Conservation (phyloP, 2,797 vertebrate species). For the Onychomys arenicola region DNA sequence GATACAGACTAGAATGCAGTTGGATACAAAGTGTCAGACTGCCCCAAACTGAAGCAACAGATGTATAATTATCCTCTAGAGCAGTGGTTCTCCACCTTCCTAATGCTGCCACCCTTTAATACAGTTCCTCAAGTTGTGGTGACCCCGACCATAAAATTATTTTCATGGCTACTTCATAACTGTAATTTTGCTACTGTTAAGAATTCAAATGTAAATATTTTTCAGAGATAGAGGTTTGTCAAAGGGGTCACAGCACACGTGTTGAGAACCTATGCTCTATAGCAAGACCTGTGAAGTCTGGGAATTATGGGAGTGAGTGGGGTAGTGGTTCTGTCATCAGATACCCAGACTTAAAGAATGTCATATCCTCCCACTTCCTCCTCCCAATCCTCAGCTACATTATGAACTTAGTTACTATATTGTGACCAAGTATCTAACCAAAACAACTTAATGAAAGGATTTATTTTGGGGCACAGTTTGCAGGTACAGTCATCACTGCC, state of each 20-base stretch:
- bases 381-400: background rate
- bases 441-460: background rate
- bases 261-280: background rate
- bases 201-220: background rate
- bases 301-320: background rate
- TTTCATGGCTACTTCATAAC: background rate
- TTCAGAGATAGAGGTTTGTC: background rate
- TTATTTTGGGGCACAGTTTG: background rate
- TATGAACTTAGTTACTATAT: background rate
- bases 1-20: background rate
- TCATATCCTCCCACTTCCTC: background rate
- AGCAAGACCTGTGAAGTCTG: background rate
- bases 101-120: background rate
- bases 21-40: background rate
- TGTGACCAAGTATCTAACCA: background rate
- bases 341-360: background rate
- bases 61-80: background rate
- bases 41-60: background rate
- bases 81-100: background rate
- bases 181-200: background rate
- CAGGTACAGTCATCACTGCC: background rate
- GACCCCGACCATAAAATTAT: background rate
- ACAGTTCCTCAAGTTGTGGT: background rate
- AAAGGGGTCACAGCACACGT: background rate
- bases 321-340: background rate